A percentile compares a stretch with the other conserved stretches of the same genome.
phyloP scores from a whole-genome alignment of 2,797 vertebrate genomes.

The Bradypodion pumilum region DNA sequence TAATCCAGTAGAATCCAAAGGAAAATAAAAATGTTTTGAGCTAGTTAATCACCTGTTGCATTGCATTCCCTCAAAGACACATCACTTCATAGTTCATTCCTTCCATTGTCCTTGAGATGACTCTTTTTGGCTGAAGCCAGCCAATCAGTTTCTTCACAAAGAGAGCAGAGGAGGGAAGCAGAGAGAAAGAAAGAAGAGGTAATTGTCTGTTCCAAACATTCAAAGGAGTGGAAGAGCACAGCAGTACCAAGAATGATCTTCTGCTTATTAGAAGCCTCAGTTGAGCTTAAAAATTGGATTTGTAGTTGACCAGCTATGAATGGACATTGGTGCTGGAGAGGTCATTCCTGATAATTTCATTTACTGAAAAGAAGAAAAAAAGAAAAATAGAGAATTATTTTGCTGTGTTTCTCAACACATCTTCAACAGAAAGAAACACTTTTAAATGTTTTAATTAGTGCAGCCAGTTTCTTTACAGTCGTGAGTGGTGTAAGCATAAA shows the following conservation, averaged over 20 bases:
- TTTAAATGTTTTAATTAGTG: accelerated
- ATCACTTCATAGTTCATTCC: neutral
- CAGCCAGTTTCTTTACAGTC: conserved; percentile 17
- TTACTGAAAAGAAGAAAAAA: conserved; percentile 83
- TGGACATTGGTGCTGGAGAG: conserved; percentile 89
- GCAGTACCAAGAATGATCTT: conserved; percentile 67
- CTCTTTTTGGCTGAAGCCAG: conserved; percentile 76
- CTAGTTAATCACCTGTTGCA: conserved; percentile 48
- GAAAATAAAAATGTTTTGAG: conserved; percentile 30
- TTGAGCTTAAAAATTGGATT: conserved; percentile 21
- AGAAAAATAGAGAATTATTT: conserved; percentile 52
- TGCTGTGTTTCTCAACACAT: neutral
- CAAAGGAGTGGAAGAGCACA: conserved; percentile 62
- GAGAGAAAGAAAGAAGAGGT: conserved; percentile 30
- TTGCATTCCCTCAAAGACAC: conserved; percentile 59
- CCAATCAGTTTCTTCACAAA: conserved; percentile 45
- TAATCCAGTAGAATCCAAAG: conserved; percentile 57
- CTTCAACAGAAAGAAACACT: neutral
- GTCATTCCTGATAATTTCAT: conserved; percentile 96
- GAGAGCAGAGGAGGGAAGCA: too few relatives aligned
- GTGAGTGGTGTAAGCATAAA: conserved; percentile 7
- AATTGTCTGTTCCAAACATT: conserved; percentile 68
- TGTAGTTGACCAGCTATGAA: conserved; percentile 74
- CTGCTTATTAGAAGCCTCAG: conserved; percentile 41
- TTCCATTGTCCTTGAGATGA: conserved; percentile 73